Percentiles rank a stretch among this genome's conserved stretches.
Conservation (phyloP, 2,888 invertebrate species). For the Pollenia amentaria region DNA sequence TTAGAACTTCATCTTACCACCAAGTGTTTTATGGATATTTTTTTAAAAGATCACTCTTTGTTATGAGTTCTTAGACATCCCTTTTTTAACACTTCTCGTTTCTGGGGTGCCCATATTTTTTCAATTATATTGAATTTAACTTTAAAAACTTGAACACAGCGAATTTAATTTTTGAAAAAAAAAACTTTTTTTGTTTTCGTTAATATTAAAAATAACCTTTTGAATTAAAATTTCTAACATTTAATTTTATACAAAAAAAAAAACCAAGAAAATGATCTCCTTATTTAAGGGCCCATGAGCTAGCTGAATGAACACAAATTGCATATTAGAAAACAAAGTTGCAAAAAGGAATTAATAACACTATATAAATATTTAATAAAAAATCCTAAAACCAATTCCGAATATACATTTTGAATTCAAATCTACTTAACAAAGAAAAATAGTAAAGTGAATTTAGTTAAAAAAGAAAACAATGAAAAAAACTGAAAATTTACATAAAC, state of each 20-base stretch:
- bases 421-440: constrained; percentile 60
- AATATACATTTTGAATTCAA: constrained; percentile 59
- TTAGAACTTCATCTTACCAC: constrained; percentile 39
- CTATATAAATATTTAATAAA: constrained; percentile 47
- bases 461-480: constrained; percentile 51
- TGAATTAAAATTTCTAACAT: constrained; percentile 52
- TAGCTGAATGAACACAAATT: constrained; percentile 63
- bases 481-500: constrained; percentile 60
- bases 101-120: neutral
- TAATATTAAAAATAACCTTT: constrained; percentile 35
- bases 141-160: constrained; percentile 49
- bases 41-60: neutral
- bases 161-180: constrained; percentile 72
- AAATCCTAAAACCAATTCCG: constrained; percentile 55
- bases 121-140: constrained; percentile 38
- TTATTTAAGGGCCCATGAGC: constrained; percentile 74
- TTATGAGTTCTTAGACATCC: neutral
- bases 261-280: constrained; percentile 76
- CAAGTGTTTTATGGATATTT: constrained; percentile 27
- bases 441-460: constrained; percentile 71
- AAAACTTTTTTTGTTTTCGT: constrained; percentile 26
- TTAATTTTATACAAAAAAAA: constrained; percentile 47
- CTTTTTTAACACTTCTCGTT: neutral
- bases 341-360: constrained; percentile 75
- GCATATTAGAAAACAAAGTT: constrained; percentile 73